phyloP scores from a whole-genome alignment of 2,113 vertebrate species.

The Parotia lawesii region DNA sequence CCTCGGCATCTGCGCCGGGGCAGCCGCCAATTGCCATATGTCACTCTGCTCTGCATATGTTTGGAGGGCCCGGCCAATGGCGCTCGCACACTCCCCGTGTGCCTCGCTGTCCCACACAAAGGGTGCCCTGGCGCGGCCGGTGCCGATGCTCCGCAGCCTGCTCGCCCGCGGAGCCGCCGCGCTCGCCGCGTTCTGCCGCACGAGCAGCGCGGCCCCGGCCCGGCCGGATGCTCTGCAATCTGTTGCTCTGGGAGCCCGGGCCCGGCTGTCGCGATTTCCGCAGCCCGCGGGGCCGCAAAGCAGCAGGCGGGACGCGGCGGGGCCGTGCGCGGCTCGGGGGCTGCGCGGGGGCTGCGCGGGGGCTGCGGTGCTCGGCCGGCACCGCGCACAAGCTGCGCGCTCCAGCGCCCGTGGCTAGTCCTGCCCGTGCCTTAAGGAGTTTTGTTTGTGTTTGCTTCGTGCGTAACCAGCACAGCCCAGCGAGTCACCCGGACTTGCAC shows the following conservation, averaged over 20 bases:
- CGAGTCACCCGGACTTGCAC: not conserved
- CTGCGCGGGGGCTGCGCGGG: not conserved
- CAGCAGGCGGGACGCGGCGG: not conserved
- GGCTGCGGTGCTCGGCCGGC: not conserved
- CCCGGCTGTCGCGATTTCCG: conserved; percentile 5
- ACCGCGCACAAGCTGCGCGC: not conserved
- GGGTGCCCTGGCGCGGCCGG: conserved; percentile 31
- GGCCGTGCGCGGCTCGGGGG: not conserved
- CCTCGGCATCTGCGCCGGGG: conserved; percentile 37
- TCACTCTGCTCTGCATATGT: conserved; percentile 43
- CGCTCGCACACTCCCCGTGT: not conserved
- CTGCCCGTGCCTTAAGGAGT: not conserved
- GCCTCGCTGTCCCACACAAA: conserved; percentile 45
- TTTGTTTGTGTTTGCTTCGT: not conserved
- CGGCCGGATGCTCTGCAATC: conserved; percentile 29
- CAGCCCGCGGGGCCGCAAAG: not conserved
- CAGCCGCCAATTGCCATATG: conserved; percentile 58
- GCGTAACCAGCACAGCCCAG: not conserved
- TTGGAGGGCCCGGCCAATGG: not conserved
- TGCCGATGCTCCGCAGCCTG: conserved; percentile 36
- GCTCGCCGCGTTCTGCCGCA: conserved; percentile 15
- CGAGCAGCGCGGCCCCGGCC: not conserved
- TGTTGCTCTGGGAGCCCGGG: conserved; percentile 6
- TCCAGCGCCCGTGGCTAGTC: not conserved
- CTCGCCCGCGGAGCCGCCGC: conserved; percentile 2